phyloP scores from a whole-genome alignment of 2,888 invertebrate species.

The Bombyx huttoni region DNA sequence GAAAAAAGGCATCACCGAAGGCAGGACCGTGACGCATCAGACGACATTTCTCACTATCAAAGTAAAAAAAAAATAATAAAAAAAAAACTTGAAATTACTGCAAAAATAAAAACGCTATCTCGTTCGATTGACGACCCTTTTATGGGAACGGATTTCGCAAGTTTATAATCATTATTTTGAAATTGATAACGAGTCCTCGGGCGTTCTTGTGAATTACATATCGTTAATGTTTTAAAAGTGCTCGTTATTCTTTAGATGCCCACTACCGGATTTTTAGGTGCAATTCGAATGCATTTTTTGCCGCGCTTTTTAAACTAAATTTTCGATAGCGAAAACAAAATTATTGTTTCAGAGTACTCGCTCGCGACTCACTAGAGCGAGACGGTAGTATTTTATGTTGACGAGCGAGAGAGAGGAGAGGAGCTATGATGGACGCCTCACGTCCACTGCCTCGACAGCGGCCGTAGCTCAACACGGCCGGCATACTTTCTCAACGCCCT shows the following conservation, averaged over 20 bases:
- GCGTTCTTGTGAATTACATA: neutral
- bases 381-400: constrained; percentile 6
- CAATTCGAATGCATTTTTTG: neutral
- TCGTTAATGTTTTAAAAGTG: neutral
- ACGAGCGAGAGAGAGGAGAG: constrained; percentile 29
- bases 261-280: neutral
- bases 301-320: no score
- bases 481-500: constrained; percentile 64
- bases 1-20: constrained; percentile 31
- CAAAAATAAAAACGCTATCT: constrained; percentile 20
- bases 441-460: constrained; percentile 48
- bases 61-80: constrained; percentile 23
- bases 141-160: constrained; percentile 11
- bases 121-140: constrained; percentile 12
- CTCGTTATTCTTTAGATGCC: neutral
- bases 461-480: constrained; percentile 54
- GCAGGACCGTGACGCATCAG: constrained; percentile 44
- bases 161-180: constrained; percentile 3
- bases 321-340: constrained; percentile 27
- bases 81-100: constrained; percentile 17
- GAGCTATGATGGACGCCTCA: constrained; percentile 54
- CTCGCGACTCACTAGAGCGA: constrained; percentile 38
- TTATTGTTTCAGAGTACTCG: constrained; percentile 58
- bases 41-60: constrained; percentile 58
- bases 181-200: neutral